phyloP scores from a whole-genome alignment of 1,140 invertebrate species.

The Cherax quadricarinatus region DNA sequence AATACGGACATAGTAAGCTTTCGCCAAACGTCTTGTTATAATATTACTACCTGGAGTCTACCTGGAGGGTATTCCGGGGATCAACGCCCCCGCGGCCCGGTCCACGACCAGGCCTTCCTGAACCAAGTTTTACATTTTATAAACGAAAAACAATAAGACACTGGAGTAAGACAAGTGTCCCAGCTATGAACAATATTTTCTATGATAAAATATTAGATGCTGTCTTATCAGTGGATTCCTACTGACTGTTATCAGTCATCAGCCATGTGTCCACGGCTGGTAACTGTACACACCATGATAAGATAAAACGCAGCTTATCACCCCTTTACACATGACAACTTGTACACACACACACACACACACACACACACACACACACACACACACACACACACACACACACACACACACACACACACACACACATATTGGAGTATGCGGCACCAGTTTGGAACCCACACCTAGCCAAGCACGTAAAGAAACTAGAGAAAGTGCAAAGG shows the following conservation, averaged over 20 bases:
- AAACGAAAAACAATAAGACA: neutral
- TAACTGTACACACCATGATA: neutral
- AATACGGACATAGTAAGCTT: neutral
- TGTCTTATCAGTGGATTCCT: slow-evolving; percentile 5
- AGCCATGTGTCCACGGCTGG: neutral
- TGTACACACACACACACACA: no score
- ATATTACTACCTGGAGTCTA: no score
- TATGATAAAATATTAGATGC: neutral
- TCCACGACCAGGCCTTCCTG: no score
- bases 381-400: neutral
- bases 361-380: neutral
- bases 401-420: no score
- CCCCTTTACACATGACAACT: neutral
- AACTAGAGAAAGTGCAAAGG: no score
- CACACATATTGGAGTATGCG: no score
- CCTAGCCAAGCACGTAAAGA: no score
- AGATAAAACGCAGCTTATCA: neutral
- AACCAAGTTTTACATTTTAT: no score
- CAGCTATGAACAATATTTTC: neutral
- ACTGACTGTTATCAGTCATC: neutral
- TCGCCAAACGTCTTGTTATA: no score
- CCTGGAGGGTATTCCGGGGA: no score
- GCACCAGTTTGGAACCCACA: no score
- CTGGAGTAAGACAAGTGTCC: neutral
- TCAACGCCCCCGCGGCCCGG: no score